These are phyloP conservation scores for Choreutis nemorana DNA, from an alignment of 2,888 invertebrate genomes.

Conservation along the genomic window DNA sequence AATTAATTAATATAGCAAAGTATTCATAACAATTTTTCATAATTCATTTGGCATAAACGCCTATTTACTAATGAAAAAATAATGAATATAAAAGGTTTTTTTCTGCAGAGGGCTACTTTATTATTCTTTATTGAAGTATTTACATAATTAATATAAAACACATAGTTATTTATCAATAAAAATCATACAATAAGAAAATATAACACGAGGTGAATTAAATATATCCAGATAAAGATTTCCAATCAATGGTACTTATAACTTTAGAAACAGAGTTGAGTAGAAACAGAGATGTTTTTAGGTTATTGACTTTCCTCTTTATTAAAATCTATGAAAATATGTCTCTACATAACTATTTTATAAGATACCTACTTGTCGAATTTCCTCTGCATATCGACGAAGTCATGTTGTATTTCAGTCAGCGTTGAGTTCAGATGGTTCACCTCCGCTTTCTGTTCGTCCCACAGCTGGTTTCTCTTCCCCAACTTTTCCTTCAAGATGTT, in stretches of 20 bases:
- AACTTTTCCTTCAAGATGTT: conserved; percentile 53
- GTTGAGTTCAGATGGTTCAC: conserved; percentile 42
- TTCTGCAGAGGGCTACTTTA: no score
- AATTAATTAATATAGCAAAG: no score
- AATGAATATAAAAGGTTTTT: no score
- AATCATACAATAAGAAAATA: not conserved
- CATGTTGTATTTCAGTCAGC: conserved; percentile 51
- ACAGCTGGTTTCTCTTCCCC: conserved; percentile 51
- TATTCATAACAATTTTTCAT: no score
- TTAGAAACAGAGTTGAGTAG: not conserved
- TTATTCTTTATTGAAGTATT: no score
- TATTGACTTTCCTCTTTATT: no score
- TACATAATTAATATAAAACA: no score
- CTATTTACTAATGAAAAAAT: no score
- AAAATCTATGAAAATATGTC: not conserved
- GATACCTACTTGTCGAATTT: conserved; percentile 47
- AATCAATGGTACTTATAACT: not conserved
- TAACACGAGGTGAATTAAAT: not conserved
- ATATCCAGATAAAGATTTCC: not conserved
- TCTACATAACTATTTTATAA: not conserved
- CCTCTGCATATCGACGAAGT: conserved; percentile 43
- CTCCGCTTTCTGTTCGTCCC: conserved; percentile 61
- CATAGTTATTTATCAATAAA: no score
- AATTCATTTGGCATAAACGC: no score
- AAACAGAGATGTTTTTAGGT: not conserved